phyloP scores from a whole-genome alignment of 2,888 invertebrate genomes.

The Rugalucina vietnamica region DNA sequence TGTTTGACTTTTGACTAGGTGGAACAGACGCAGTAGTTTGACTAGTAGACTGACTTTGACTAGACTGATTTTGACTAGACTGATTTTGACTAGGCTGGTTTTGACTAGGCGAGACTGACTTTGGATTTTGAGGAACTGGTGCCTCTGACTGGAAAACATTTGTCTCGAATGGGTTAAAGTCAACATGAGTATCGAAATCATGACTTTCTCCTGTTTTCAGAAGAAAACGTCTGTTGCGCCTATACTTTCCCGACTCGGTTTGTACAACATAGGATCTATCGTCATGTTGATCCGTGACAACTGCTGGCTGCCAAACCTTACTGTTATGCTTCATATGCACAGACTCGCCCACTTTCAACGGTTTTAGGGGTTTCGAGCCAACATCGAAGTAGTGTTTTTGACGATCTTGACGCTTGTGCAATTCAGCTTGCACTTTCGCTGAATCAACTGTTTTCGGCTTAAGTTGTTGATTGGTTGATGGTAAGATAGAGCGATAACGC shows the following conservation, averaged over 20 bases:
- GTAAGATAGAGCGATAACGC: slow-evolving; percentile 37
- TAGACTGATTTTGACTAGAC: neutral
- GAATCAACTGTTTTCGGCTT: neutral
- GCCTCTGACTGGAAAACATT: neutral
- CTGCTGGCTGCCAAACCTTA: slow-evolving; percentile 23
- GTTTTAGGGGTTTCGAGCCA: neutral
- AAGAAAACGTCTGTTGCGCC: slow-evolving; percentile 8
- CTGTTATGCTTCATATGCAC: slow-evolving; percentile 2
- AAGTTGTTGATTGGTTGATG: neutral
- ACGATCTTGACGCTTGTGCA: slow-evolving; percentile 5
- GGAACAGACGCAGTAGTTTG: neutral
- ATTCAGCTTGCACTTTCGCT: neutral
- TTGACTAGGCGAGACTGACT: neutral
- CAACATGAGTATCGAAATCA: neutral
- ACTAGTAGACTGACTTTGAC: neutral
- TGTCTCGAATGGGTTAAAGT: neutral
- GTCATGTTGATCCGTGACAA: slow-evolving; percentile 8
- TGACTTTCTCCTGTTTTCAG: slow-evolving; percentile 6
- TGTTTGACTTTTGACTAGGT: no score
- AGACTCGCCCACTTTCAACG: neutral
- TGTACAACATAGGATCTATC: slow-evolving; percentile 20
- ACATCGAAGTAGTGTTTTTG: slow-evolving; percentile 12
- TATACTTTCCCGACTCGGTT: slow-evolving; percentile 15
- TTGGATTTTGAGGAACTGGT: neutral
- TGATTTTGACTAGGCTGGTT: no score